Evolutionary conservation across 2,888 invertebrate genomes (phyloP), one percentile per base, ranked within the genome.

Genomic region (Caenorhabditis virilis): DNA sequence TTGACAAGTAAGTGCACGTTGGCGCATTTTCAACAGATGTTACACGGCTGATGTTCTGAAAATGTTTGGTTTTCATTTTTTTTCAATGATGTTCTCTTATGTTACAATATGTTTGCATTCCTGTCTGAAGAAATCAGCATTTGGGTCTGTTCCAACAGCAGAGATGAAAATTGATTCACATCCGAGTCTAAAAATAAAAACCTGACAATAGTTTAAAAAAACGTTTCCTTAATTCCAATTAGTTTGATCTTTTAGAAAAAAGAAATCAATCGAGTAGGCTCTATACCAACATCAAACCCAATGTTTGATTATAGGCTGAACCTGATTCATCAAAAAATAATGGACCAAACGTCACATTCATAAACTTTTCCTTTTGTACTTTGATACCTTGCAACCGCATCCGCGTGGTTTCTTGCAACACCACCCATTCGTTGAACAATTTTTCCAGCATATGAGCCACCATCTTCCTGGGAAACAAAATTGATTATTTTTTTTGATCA

Each of bases 351-450:
- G n/a, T n/a, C n/a, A n/a, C n/a, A n/a, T n/a, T n/a, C n/a, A n/a
- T n/a, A n/a, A n/a, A n/a, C n/a, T n/a, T n/a, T n/a, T n/a, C n/a
- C n/a, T n/a, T 36, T 36, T n/a, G 9, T 15, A n/a, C 5, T 36
- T 5, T n/a, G 11, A 5, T n/a, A 70, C 69, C 72, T 71, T 77
- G 88, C 88, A 49, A 97, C 85, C 20, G 91, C 91, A 78, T 93
- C 92, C 1, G 92, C 91, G 52, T 95, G 87, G 84, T 97, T 97
- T 49, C 95, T 88, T 0, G 89, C 95, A 0, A 97, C 97, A 15
- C 97, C 97, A 13, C 95, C 95, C 7, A 88, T 89, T 56, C 78
- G 88, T 78, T 88, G 88, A 43, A 87, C 86, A 30, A 89, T 88
- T 58, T 85, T 84, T 23, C 90, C 89, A 0, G 85, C 84, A 82